These are phyloP conservation scores for Aproaerema taeniolella DNA, from an alignment of 2,888 invertebrate genomes.

Conservation along the genomic window DNA sequence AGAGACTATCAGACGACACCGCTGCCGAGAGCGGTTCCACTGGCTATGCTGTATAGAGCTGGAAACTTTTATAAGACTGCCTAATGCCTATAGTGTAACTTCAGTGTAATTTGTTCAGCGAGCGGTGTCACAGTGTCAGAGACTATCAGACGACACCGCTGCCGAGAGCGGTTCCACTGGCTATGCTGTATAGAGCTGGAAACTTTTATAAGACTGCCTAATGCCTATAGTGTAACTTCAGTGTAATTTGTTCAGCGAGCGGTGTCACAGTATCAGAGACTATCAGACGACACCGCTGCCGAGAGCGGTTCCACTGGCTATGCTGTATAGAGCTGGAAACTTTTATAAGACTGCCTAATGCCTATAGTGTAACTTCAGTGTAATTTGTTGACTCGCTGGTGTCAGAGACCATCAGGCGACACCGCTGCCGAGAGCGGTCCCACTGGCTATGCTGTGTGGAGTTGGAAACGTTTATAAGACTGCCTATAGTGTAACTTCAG, in stretches of 20 bases:
- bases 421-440: constrained; percentile 13
- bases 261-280: constrained; percentile 15
- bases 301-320: constrained; percentile 14
- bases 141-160: constrained; percentile 13
- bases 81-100: too few species aligned
- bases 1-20: constrained; percentile 15
- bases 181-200: constrained; percentile 1
- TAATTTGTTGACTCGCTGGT: constrained; percentile 15
- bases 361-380: constrained; percentile 9
- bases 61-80: not conserved
- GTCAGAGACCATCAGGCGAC: constrained; percentile 15
- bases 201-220: not conserved
- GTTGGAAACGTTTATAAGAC: not conserved
- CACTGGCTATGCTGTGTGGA: constrained; percentile 6
- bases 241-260: constrained; percentile 15
- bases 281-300: constrained; percentile 14
- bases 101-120: constrained; percentile 14
- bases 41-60: constrained; percentile 4
- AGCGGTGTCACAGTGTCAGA: constrained; percentile 16
- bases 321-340: not conserved
- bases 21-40: constrained; percentile 14
- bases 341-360: not conserved
- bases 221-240: too few species aligned
- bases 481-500: too few species aligned
- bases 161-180: constrained; percentile 15